Base-by-base conservation (phyloP, 1,140 invertebrate species). In the Drosophila willistoni region DNA sequence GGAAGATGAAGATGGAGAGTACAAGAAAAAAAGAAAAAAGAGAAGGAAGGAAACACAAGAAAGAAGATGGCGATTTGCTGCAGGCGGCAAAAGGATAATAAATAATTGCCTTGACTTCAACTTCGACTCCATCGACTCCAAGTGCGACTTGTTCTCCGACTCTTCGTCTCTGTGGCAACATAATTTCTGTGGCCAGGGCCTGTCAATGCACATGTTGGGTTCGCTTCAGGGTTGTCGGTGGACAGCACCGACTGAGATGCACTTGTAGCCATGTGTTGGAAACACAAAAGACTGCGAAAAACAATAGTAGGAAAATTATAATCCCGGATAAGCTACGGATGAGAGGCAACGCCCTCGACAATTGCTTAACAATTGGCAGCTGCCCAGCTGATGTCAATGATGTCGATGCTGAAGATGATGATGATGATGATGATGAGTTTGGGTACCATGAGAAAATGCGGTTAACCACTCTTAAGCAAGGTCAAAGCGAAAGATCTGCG, bases 81-180 rank as follows among this genome's bases (percentile, higher is more conserved):
- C 79, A 63, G 83, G 79, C 83, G 19, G 73, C 68, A 79, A 67
- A 77, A 85, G 83, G 83, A 86, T 86, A 83, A 86, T 87, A 86
- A 86, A 86, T 86, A 86, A 86, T 86, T 86, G 83, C 83, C 68
- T 22, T 51, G 33, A 39, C 69, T 61, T 39, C 10, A 39, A 12
- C 10, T 39, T 39, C 36, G 12, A 39, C 63, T 68, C 19, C 17
- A 51, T 51, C 17, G 17, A 51, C 7, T 51, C 44, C 10, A 22
- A 51, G 9, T 73, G 55, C 66, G 55, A 69, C 73, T 66, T 51
- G 54, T 63, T 60, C 59, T 55, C 64, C 69, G 64, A 60, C 44
- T 39, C 59, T 42, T 76, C 72, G 68, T 42, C 36, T 51, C 68
- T 70, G 51, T 86, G 82, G 75, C 83, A 86, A 82, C 82, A 86